These are phyloP conservation scores for Drosophila arawakana DNA, from an alignment of 1,140 invertebrate genomes.

Conservation along the genomic window DNA sequence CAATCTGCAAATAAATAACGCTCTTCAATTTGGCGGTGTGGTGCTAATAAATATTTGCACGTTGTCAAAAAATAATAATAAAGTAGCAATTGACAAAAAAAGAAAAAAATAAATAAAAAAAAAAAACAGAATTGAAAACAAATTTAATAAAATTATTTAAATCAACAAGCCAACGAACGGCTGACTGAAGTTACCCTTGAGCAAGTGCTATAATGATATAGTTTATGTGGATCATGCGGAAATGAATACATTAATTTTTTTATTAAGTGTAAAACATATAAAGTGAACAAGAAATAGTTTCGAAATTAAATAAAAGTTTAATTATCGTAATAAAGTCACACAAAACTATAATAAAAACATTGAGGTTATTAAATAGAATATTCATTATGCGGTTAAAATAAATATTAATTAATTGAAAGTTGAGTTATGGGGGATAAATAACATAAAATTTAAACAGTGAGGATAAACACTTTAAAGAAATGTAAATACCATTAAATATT, in stretches of 20 bases:
- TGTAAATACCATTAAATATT: too few relatives aligned
- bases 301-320: neutral
- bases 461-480: too few relatives aligned
- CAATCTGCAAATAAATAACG: slow-evolving; percentile 25
- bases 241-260: neutral
- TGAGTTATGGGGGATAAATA: too few relatives aligned
- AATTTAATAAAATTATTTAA: slow-evolving; percentile 59
- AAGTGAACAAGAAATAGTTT: neutral
- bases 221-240: neutral
- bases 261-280: neutral
- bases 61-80: slow-evolving; percentile 51
- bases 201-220: neutral
- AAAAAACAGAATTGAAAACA: neutral
- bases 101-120: slow-evolving; percentile 30
- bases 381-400: too few relatives aligned
- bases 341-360: too few relatives aligned
- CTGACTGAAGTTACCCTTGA: slow-evolving; percentile 1
- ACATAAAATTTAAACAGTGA: too few relatives aligned
- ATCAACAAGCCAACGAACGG: slow-evolving; percentile 44
- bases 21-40: slow-evolving; percentile 45
- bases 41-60: slow-evolving; percentile 67
- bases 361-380: too few relatives aligned
- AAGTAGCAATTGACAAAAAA: slow-evolving; percentile 9
- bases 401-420: too few relatives aligned
- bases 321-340: too few relatives aligned